phyloP scores from a whole-genome alignment of 2,888 invertebrate genomes.

The Drosophila hawaiiensis region DNA sequence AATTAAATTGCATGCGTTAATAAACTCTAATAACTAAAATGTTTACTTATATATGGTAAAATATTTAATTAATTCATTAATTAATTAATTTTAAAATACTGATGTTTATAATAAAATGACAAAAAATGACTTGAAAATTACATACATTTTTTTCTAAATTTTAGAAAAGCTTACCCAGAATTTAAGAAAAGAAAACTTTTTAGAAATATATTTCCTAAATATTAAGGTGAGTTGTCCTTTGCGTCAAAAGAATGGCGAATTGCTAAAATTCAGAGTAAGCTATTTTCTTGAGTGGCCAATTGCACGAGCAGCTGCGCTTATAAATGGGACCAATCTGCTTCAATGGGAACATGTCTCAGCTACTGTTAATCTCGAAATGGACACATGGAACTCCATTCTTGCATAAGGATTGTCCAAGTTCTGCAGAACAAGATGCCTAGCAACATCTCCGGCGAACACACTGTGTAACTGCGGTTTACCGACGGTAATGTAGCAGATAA shows the following conservation, averaged over 20 bases:
- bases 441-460: neutral
- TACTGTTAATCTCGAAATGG: neutral
- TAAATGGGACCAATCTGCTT: neutral
- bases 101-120: neutral
- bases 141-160: rapidly evolving
- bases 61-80: too few species aligned
- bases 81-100: neutral
- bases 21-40: neutral
- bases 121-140: neutral
- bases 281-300: neutral
- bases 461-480: neutral
- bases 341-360: neutral
- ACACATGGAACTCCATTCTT: neutral
- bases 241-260: neutral
- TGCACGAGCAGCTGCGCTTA: neutral
- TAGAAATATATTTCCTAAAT: neutral
- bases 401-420: neutral
- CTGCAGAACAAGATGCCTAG: neutral
- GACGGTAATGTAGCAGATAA: neutral
- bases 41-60: neutral
- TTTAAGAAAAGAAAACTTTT: neutral
- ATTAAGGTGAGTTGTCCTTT: neutral
- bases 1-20: too few species aligned
- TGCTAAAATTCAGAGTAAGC: rapidly evolving
- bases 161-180: neutral